These are phyloP conservation scores for Coranthus polyacanthus DNA, from an alignment of 2,797 vertebrate species.

Conservation along the genomic window DNA sequence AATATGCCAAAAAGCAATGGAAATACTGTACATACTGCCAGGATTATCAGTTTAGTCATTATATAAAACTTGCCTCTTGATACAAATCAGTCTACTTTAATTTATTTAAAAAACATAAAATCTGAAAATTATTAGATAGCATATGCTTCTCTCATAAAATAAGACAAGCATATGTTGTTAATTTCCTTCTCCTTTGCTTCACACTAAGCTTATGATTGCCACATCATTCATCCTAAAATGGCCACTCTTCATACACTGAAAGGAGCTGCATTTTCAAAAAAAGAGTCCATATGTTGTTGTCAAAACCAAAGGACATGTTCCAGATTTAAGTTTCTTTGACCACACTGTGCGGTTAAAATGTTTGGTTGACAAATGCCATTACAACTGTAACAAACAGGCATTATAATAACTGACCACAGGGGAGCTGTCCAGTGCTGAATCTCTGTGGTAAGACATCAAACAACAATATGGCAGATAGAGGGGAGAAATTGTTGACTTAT, in stretches of 20 bases:
- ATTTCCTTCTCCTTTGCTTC: background rate
- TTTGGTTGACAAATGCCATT: background rate
- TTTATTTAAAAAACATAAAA: background rate
- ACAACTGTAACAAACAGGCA: background rate
- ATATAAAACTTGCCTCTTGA: slow-evolving; percentile 23
- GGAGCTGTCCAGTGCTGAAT: slow-evolving; percentile 36
- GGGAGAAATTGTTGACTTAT: background rate
- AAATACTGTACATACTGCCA: slow-evolving; percentile 21
- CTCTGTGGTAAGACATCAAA: background rate
- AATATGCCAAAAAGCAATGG: slow-evolving; percentile 44
- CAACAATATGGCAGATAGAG: background rate
- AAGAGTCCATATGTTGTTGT: background rate
- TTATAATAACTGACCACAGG: no score
- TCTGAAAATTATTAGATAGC: background rate
- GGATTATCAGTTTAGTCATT: slow-evolving; percentile 8
- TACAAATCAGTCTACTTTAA: background rate
- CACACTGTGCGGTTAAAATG: background rate
- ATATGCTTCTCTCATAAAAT: background rate
- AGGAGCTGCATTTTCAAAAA: background rate
- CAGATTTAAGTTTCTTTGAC: background rate
- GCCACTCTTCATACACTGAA: background rate
- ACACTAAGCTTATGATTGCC: background rate
- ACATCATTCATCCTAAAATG: background rate
- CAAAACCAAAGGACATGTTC: background rate
- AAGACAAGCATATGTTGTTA: background rate